A percentile compares a stretch with the other conserved stretches of the same genome.
These are phyloP conservation scores for Leucoptera coffeella DNA, from an alignment of 2,888 invertebrate species.

Conservation along the genomic window DNA sequence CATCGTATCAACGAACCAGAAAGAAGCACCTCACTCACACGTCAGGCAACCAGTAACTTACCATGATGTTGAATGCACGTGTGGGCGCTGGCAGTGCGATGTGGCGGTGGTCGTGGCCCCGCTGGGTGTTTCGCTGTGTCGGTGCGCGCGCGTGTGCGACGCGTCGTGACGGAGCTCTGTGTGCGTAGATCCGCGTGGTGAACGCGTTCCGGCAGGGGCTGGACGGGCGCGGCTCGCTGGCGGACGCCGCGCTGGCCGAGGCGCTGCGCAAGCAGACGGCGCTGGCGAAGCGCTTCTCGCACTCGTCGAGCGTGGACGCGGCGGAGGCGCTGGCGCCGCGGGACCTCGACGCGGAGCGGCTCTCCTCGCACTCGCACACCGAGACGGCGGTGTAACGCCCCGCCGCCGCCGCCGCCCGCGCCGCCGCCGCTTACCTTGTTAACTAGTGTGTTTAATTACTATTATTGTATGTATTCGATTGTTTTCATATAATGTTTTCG, in stretches of 20 bases:
- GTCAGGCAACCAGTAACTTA: no score
- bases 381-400: slow-evolving; percentile 80
- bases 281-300: slow-evolving; percentile 85
- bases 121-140: no score
- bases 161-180: no score
- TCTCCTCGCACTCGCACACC: slow-evolving; percentile 90
- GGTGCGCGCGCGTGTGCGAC: no score
- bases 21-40: no score
- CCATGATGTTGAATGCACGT: no score
- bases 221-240: slow-evolving; percentile 91
- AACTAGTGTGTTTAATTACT: slow-evolving; percentile 53
- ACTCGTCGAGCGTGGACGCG: slow-evolving; percentile 84
- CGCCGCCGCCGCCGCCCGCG: slow-evolving; percentile 1
- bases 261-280: slow-evolving; percentile 91
- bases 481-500: slow-evolving; percentile 53
- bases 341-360: slow-evolving; percentile 87
- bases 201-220: slow-evolving; percentile 99
- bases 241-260: slow-evolving; percentile 87
- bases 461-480: slow-evolving; percentile 34
- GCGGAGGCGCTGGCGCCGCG: slow-evolving; percentile 84
- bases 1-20: no score
- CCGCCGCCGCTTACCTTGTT: slow-evolving; percentile 23
- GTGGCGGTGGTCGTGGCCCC: no score
- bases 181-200: slow-evolving; percentile 99
- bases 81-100: no score